A percentile compares a stretch with the other conserved stretches of the same genome.
phyloP scores from a whole-genome alignment of 2,888 invertebrate genomes.

The Fissipunctia ypsillon region DNA sequence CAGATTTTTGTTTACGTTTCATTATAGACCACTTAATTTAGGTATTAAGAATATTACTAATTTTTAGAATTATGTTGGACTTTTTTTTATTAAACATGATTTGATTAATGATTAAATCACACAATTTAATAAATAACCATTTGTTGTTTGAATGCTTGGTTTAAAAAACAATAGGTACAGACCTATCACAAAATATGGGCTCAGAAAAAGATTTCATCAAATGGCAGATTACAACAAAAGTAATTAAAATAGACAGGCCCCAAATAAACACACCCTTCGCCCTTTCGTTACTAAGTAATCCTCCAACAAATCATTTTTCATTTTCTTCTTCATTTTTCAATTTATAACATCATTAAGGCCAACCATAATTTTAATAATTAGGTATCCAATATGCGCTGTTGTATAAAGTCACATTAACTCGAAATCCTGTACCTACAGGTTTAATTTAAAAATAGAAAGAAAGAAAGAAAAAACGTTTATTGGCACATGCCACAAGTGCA shows the following conservation, averaged over 20 bases:
- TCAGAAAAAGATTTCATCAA: too few relatives aligned
- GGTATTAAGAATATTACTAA: neutral
- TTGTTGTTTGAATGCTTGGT: neutral
- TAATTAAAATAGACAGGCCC: neutral
- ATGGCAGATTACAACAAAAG: neutral
- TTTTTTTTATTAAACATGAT: neutral
- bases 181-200: too few relatives aligned
- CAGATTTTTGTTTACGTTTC: neutral
- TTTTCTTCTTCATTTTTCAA: too few relatives aligned
- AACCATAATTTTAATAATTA: neutral
- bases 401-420: neutral
- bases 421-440: neutral
- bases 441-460: slow-evolving; percentile 4
- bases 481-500: too few relatives aligned
- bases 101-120: neutral
- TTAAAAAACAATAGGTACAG: too few relatives aligned
- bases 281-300: neutral
- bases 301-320: neutral
- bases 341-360: neutral
- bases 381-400: neutral
- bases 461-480: too few relatives aligned
- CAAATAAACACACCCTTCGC: neutral
- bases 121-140: neutral
- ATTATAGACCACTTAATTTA: neutral
- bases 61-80: neutral